Base-by-base conservation (phyloP, 2,888 invertebrate species). In the Poecilus cupreus region DNA sequence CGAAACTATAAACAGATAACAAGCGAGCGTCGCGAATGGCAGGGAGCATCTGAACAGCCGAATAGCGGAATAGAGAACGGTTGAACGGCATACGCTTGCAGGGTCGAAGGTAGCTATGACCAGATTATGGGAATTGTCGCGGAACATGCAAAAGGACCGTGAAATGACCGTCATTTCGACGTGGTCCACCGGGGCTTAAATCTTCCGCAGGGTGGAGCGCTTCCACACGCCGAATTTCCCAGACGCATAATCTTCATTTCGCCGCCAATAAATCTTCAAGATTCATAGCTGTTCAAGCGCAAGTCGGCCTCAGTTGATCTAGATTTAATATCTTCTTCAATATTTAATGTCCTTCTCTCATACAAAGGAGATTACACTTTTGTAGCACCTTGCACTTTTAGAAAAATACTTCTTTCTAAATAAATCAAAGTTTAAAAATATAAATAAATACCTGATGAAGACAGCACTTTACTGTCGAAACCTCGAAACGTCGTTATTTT, bases 81-180 rank as follows among this genome's bases (percentile, higher is more conserved):
- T 16, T 11, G 64, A 68, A 68, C 20, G 26, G 43, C 43, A 43
- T 43, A 32, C 43, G 43, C 11, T 43, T 43, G 43, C 18, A 16
- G 22, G 13, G 24, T 72, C 46, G 64, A 43, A 72, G 72, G 72
- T 46, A 24, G 43, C 24, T 24, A 72, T 46, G 72, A 46, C 24
- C 13, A 72, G 72, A 72, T 72, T 72, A 72, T 46, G 46, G 72
- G 46, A 72, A 72, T 46, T 43, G 72, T 72, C 32, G 76, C 76
- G 37, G 51, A 16, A 57, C 76, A 76, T 76, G 76, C 76, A 76
- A 76, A 76, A 54, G 76, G 54, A 11, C 76, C 54, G 76, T 57
- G 51, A 76, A 76, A 79, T 64, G 79, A 68, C 79, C 79, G 49
- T 70, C 49, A 70, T 76, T 76, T 76, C 57, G n/a, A 18, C 32